phyloP scores from a whole-genome alignment of 2,113 vertebrate genomes.

The Saccopteryx leptura region DNA sequence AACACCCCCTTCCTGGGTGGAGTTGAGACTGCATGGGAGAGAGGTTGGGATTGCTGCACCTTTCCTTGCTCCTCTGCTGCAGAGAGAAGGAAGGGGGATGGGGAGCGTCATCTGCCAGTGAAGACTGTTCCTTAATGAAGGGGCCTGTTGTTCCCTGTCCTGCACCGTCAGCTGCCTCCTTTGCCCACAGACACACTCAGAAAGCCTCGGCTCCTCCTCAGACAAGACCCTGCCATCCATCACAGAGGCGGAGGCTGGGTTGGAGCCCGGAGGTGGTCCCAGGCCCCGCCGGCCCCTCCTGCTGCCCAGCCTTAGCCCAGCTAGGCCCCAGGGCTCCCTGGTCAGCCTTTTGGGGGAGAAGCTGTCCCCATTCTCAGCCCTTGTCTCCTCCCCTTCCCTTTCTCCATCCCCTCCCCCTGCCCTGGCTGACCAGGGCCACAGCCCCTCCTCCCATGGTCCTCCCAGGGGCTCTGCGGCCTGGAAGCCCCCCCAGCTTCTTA shows the following conservation, averaged over 20 bases:
- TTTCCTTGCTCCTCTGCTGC: not conserved
- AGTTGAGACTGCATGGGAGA: not conserved
- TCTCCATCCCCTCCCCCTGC: constrained; percentile 88
- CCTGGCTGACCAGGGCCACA: constrained; percentile 87
- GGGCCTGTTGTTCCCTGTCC: not conserved
- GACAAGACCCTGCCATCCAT: constrained; percentile 92
- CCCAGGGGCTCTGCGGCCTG: constrained; percentile 81
- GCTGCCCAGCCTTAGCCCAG: constrained; percentile 90
- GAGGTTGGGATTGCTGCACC: not conserved
- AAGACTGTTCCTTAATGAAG: not conserved
- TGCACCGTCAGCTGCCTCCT: not conserved
- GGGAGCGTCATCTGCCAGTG: not conserved
- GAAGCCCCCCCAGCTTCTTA: constrained; percentile 92
- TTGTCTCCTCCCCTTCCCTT: constrained; percentile 85
- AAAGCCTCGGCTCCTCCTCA: constrained; percentile 83
- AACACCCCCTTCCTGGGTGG: constrained; percentile 55
- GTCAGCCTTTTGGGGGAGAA: constrained; percentile 93
- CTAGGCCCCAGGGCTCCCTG: constrained; percentile 88
- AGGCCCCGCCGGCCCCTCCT: constrained; percentile 88
- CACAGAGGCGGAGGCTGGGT: constrained; percentile 89
- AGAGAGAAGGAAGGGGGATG: not conserved
- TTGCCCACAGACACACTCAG: constrained; percentile 86
- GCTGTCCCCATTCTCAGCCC: constrained; percentile 90
- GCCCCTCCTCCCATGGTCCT: constrained; percentile 87
- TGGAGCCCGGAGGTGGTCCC: constrained; percentile 86